phyloP scores from a whole-genome alignment of 1,140 invertebrate species.

The Drosophila rufa region DNA sequence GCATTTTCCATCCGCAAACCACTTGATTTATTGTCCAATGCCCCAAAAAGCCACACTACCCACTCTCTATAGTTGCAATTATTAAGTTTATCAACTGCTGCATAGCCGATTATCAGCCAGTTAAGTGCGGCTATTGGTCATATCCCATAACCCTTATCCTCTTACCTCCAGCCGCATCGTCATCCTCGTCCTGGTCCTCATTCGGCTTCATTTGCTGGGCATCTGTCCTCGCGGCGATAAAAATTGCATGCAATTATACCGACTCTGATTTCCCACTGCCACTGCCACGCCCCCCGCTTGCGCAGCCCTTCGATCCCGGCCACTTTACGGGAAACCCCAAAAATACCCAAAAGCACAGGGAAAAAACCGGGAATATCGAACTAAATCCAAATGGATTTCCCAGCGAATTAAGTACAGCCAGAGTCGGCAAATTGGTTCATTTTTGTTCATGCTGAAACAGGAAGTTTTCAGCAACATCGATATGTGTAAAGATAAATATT shows the following conservation, averaged over 20 bases:
- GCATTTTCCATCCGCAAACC: neutral
- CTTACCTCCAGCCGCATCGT: conserved; percentile 2
- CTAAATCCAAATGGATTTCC: conserved; percentile 43
- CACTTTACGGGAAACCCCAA: conserved; percentile 24
- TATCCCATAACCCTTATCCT: conserved; percentile 25
- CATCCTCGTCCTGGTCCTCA: neutral
- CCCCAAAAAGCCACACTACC: neutral
- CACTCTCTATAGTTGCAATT: conserved; percentile 7
- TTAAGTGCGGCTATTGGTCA: conserved; percentile 25
- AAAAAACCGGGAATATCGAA: conserved; percentile 38
- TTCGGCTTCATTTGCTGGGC: conserved; percentile 36
- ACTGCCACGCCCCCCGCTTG: neutral
- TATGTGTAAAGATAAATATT: too few relatives aligned
- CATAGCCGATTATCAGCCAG: conserved; percentile 34
- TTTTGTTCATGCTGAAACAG: too few relatives aligned
- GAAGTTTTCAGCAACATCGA: too few relatives aligned
- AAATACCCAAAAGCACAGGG: conserved; percentile 19
- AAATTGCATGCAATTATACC: conserved; percentile 75
- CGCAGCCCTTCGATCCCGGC: neutral
- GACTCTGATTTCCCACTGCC: conserved; percentile 11
- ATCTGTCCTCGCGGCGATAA: conserved; percentile 54
- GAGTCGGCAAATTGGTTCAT: too few relatives aligned
- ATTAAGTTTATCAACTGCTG: conserved; percentile 38
- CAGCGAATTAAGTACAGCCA: neutral
- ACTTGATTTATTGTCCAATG: conserved; percentile 4